Base-by-base conservation (phyloP, 2,113 vertebrate genomes). In the Chloropsis hardwickii region DNA sequence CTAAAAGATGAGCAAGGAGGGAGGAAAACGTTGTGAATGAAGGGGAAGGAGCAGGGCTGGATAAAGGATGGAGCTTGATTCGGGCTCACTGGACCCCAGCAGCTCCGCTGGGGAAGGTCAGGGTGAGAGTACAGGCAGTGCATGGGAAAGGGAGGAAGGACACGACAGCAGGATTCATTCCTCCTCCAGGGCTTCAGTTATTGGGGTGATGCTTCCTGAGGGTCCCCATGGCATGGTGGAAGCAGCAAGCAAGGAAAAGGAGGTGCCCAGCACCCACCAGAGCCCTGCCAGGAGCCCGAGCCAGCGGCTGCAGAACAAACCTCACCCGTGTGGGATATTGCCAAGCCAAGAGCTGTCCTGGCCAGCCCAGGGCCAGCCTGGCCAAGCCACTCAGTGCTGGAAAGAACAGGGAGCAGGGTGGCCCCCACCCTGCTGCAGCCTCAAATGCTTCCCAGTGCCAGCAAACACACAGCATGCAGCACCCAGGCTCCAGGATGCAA, bases 131-230 rank as follows among this genome's bases (percentile, higher is more conserved):
- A 47, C 50, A 12, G 44, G 21, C 6, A 80, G 91, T 17, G 42
- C 12, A 7, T 3, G 0, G 35, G 11, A 19, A 23, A 17, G 23
- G 53, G 7, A 28, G 40, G 39, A 57, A 60, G 16, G 20, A 72
- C 25, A 15, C 0, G 0, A 29, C 44, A 60, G 44, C 35, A 35
- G 64, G 62, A 56, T 60, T 80, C 28, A 12, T 20, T 33, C 48
- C 47, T 86, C 42, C n/a, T 37, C 5, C 0, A 25, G 31, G 12
- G 37, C 40, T 33, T 25, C 72, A 66, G 3, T 48, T 8, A 35
- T 1, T 0, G 1, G 48, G 23, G 61, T 0, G 13, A 67, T 0
- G 0, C 31, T 5, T 3, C 16, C 91, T 4, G 1, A 80, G 25
- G 18, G 47, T 62, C 47, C 56, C 67, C 56, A 2, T 0, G 8